Percentiles rank a stretch among this genome's conserved stretches.
Conservation (phyloP, 2,888 invertebrate genomes). For the Mamestra brassicae region DNA sequence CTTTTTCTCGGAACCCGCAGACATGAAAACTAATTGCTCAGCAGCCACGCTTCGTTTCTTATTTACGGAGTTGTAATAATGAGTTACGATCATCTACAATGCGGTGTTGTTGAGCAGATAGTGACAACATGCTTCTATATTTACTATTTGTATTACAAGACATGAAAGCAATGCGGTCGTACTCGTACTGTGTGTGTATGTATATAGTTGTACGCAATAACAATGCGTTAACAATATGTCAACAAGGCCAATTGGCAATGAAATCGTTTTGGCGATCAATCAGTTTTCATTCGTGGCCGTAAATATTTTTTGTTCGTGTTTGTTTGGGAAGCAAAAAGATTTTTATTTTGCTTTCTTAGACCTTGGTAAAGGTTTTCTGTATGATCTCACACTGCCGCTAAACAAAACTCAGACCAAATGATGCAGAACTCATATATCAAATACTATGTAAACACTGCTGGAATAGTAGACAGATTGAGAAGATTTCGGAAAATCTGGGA, state of each 20-base stretch:
- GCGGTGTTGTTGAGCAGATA: not conserved
- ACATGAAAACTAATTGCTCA: not conserved
- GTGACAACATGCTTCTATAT: slow-evolving; percentile 2
- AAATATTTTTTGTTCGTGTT: slow-evolving; percentile 21
- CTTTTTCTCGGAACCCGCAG: not conserved
- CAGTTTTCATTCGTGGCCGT: slow-evolving; percentile 28
- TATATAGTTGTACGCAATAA: slow-evolving; percentile 2
- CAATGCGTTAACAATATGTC: slow-evolving; percentile 27
- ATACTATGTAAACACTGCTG: not conserved
- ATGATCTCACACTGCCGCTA: not conserved
- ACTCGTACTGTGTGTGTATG: too few relatives aligned
- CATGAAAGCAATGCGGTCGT: slow-evolving; percentile 12
- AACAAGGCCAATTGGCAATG: slow-evolving; percentile 34
- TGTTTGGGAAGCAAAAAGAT: not conserved
- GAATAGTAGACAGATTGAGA: too few relatives aligned
- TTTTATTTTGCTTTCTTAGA: not conserved
- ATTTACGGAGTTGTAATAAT: not conserved
- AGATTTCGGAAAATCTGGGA: too few relatives aligned
- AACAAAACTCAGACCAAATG: not conserved
- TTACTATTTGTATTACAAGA: slow-evolving; percentile 17
- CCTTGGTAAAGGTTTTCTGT: not conserved
- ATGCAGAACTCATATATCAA: not conserved
- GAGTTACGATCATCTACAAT: slow-evolving; percentile 7
- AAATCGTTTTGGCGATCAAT: slow-evolving; percentile 28
- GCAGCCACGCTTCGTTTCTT: not conserved